Conservation (phyloP, 2,113 vertebrate species). For the Arvicanthis niloticus region DNA sequence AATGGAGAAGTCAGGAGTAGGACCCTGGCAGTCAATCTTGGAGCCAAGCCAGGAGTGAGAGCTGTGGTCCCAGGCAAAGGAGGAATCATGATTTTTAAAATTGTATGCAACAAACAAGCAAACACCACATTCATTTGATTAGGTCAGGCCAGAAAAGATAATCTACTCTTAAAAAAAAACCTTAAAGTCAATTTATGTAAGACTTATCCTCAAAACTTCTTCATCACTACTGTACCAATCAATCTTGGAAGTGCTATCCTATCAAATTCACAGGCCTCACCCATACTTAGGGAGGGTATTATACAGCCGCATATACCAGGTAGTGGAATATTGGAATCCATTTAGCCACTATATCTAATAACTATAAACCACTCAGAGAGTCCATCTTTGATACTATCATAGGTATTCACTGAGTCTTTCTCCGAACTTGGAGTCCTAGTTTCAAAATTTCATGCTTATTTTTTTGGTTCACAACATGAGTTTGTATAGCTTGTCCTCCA, state of each 20-base stretch:
- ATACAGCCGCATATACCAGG: neutral
- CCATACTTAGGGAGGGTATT: neutral
- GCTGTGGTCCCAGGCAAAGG: too few relatives aligned
- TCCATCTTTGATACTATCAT: neutral
- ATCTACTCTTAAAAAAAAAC: neutral
- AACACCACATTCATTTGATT: neutral
- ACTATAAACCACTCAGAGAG: neutral
- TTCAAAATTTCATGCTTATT: neutral
- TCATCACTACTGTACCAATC: neutral
- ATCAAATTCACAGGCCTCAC: neutral
- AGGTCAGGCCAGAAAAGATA: neutral
- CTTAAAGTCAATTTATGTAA: neutral
- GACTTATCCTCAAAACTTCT: neutral
- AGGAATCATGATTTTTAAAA: too few relatives aligned
- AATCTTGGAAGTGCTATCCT: neutral
- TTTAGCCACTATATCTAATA: neutral
- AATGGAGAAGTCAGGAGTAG: too few relatives aligned
- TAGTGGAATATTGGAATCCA: neutral
- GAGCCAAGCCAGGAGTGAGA: too few relatives aligned
- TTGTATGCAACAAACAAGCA: too few relatives aligned
- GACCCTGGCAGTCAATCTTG: fast-evolving
- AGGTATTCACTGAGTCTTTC: neutral
- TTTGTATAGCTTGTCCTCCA: neutral
- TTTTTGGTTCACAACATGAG: neutral
- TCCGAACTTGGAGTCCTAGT: neutral